Base-by-base conservation (phyloP, 2,888 invertebrate genomes). In the Tholera decimalis region DNA sequence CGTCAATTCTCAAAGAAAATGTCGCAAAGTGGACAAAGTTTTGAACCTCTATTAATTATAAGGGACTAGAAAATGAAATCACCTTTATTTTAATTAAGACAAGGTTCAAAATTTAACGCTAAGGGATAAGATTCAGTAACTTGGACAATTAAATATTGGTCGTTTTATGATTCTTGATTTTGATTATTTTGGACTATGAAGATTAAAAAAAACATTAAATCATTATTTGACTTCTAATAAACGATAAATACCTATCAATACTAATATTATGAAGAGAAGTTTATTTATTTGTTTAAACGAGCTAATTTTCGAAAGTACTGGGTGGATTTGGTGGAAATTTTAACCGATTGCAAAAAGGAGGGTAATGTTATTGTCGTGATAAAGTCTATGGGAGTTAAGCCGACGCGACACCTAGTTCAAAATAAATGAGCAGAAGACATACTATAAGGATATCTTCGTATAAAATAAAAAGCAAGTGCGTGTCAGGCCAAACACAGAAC, bases 21-120 rank as follows among this genome's bases (percentile, higher is more conserved):
- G 73, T 68, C 73, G 56, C 77, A 50, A 77, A 76, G 59, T 77
- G 68, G 68, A 37, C 49, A 75, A 75, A 71, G 69, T 77, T 77
- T 62, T 53, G 79, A 57, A 47, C 79, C 61, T 66, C 79, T 70
- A 78, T 77, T 77, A 74, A 77, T 77, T 74, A 66, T 47, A 50
- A 70, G 33, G 54, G 59, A 60, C 49, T 57, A 35, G 39, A 8
- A 30, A 62, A 62, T 44, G 20, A 60, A 66, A 63, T 78, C 61
- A 70, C 43, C 61, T 63, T 53, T 60, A 77, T 64, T 51, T 30
- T 18, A 72, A 57, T 67, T 58, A n/a, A 13, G 4, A 50, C 56
- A 76, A 63, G 68, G 68, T 73, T 73, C 64, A 73, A 73, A 49
- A 60, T 73, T 55, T 47, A 28, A 58, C 55, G 37, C n/a, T 26